Percentiles rank a stretch among this genome's conserved stretches.
These are phyloP conservation scores for Cephalopachus bancanus DNA, from an alignment of 2,797 vertebrate genomes.

Conservation along the genomic window DNA sequence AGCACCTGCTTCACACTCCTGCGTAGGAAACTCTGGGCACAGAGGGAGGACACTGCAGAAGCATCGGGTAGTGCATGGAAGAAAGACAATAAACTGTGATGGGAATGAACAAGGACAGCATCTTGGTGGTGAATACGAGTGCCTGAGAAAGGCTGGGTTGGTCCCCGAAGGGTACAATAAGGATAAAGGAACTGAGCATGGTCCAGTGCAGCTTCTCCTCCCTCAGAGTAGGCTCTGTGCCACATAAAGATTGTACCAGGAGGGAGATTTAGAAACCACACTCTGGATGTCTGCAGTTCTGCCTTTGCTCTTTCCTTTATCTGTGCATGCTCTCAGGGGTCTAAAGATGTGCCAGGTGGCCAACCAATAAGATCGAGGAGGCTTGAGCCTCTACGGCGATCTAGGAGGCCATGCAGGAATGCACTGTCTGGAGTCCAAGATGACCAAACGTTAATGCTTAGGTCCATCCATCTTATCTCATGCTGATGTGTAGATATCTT, in stretches of 20 bases:
- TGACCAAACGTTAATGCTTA: neutral
- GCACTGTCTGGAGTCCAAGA: neutral
- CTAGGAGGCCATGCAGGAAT: neutral
- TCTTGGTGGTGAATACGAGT: neutral
- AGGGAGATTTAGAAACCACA: neutral
- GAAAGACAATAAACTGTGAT: conserved; percentile 22
- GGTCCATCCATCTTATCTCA: neutral
- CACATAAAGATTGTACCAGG: neutral
- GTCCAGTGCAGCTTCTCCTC: neutral
- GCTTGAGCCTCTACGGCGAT: neutral
- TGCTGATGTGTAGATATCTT: neutral
- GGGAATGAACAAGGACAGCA: neutral
- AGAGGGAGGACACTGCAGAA: neutral
- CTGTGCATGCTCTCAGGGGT: neutral
- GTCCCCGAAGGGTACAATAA: neutral
- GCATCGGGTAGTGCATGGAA: neutral
- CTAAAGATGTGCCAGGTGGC: neutral
- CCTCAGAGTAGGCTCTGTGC: neutral
- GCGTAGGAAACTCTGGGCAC: conserved; percentile 4
- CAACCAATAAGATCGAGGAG: too few relatives aligned
- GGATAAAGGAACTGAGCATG: neutral
- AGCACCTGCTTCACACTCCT: conserved; percentile 17
- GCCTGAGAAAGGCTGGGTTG: neutral
- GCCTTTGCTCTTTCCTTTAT: neutral
- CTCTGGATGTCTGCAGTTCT: neutral